Conservation (phyloP, 1,140 invertebrate species). For the Nebria ingens region DNA sequence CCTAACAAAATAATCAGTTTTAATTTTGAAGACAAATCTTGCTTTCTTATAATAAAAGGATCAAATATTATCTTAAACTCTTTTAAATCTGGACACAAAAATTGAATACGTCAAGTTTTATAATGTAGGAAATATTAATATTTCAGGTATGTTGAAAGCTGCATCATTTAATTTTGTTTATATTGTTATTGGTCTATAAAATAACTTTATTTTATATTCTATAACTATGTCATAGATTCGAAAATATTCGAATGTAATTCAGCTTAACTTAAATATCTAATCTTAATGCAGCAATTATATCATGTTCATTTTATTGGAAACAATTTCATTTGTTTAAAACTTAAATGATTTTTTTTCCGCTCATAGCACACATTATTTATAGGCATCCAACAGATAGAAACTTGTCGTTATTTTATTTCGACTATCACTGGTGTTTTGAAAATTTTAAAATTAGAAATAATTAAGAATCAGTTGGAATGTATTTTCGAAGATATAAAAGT, state of each 20-base stretch:
- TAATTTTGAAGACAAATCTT: conserved; percentile 11
- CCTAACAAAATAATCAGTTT: conserved; percentile 13
- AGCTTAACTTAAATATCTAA: no score
- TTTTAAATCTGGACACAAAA: conserved; percentile 6
- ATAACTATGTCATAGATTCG: no score
- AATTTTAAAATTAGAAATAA: conserved; percentile 11
- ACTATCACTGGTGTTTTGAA: conserved; percentile 12
- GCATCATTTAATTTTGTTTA: background rate
- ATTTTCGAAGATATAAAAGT: background rate
- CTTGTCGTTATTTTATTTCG: conserved; percentile 8
- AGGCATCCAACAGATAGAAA: conserved; percentile 13
- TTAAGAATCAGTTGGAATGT: conserved; percentile 11
- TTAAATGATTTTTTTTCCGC: no score
- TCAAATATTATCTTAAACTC: conserved; percentile 11
- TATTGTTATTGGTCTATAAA: conserved; percentile 9
- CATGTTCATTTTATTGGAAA: no score
- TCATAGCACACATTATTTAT: no score
- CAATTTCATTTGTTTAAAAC: no score
- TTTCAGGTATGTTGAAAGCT: conserved; percentile 12
- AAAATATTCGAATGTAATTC: no score
- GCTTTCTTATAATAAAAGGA: conserved; percentile 11
- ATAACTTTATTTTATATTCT: no score
- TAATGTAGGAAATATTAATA: conserved; percentile 15
- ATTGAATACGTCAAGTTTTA: conserved; percentile 7
- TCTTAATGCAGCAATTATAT: no score